A percentile compares a stretch with the other conserved stretches of the same genome.
Evolutionary conservation across 2,797 vertebrate genomes (phyloP).

Genomic region (Serranus cabrilla): DNA sequence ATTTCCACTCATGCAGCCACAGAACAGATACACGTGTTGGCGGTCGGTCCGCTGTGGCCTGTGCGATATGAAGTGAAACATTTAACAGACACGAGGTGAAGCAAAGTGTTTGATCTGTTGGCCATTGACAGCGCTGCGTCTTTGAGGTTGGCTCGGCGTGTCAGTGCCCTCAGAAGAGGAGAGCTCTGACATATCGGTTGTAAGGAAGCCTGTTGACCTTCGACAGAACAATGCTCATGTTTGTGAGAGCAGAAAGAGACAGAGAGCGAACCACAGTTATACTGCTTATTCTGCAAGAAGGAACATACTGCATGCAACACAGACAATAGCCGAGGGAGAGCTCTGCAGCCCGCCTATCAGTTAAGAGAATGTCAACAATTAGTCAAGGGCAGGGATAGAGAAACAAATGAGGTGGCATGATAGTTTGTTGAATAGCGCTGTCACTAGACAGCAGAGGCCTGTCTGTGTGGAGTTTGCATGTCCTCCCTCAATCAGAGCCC

Average conservation of each 20-base stretch:
- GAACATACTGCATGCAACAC: background rate
- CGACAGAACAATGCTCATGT: conserved; percentile 67
- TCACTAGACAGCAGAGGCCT: background rate
- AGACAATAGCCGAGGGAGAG: conserved; percentile 28
- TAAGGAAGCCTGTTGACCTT: conserved; percentile 73
- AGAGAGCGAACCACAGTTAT: background rate
- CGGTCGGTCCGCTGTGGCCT: background rate
- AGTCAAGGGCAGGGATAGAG: conserved; percentile 45
- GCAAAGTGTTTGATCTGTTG: conserved; percentile 43
- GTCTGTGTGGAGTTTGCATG: background rate
- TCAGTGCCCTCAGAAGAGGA: conserved; percentile 42
- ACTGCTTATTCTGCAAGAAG: conserved; percentile 21
- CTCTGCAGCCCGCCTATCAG: conserved; percentile 51
- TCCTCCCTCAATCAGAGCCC: background rate
- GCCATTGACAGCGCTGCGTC: conserved; percentile 12
- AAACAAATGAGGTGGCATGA: background rate
- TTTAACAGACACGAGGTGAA: conserved; percentile 36
- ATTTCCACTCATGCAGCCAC: conserved; percentile 1
- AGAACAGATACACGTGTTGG: background rate
- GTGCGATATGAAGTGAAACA: conserved; percentile 8
- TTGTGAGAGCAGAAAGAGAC: conserved; percentile 38
- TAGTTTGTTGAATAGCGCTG: background rate
- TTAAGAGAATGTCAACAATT: conserved; percentile 61
- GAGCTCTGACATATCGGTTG: conserved; percentile 58
- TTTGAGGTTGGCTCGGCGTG: conserved; percentile 36